These are phyloP conservation scores for Scolopax mira DNA, from an alignment of 2,113 vertebrate species.

Conservation along the genomic window DNA sequence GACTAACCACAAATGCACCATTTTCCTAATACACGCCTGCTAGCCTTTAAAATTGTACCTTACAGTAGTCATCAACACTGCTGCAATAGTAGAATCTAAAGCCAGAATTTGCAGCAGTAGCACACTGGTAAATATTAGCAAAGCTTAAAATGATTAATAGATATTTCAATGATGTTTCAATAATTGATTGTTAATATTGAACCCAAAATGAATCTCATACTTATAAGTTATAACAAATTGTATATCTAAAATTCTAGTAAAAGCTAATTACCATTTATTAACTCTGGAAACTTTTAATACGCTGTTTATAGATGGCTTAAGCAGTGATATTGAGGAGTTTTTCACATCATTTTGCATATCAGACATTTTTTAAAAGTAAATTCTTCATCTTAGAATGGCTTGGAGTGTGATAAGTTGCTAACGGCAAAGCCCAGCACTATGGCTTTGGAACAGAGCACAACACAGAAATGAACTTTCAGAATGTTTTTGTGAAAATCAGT, in stretches of 20 bases:
- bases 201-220: not conserved
- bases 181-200: not conserved
- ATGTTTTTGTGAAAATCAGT: not conserved
- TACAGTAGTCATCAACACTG: not conserved
- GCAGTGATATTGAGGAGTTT: not conserved
- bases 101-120: not conserved
- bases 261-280: not conserved
- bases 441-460: not conserved
- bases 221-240: not conserved
- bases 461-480: rapidly evolving
- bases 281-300: not conserved
- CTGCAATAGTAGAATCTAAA: not conserved
- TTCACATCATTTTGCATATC: not conserved
- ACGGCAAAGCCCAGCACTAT: not conserved
- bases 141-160: not conserved
- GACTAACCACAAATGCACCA: not conserved
- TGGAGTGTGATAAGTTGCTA: not conserved
- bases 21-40: not conserved
- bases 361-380: not conserved
- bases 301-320: not conserved
- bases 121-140: not conserved
- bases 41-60: not conserved
- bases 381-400: not conserved
- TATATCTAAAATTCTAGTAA: not conserved
- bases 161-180: not conserved